A percentile compares a stretch with the other conserved stretches of the same genome.
Evolutionary conservation across 2,888 invertebrate species (phyloP).

Genomic region (Nemotelus nigrinus): DNA sequence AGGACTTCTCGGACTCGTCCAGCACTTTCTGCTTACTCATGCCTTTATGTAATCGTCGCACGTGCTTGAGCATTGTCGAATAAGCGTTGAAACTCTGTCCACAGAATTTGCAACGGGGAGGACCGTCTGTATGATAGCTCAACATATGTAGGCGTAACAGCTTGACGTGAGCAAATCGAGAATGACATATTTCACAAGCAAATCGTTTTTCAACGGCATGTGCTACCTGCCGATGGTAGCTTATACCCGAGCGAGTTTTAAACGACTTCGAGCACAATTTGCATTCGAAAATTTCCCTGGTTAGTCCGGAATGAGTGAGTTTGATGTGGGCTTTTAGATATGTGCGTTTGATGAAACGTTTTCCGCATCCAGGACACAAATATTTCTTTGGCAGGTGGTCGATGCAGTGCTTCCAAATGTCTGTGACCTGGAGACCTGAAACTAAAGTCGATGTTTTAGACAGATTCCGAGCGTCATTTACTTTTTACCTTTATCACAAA

Average conservation of each 20-base stretch:
- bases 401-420: conserved; percentile 25
- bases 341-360: conserved; percentile 17
- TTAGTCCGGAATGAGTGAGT: conserved; percentile 14
- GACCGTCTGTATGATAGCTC: conserved; percentile 50
- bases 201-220: conserved; percentile 45
- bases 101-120: conserved; percentile 49
- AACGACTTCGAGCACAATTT: conserved; percentile 28
- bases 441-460: neutral
- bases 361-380: conserved; percentile 15
- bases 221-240: conserved; percentile 31
- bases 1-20: neutral
- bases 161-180: conserved; percentile 51
- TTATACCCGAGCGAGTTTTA: conserved; percentile 35
- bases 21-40: neutral
- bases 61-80: conserved; percentile 26
- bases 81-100: conserved; percentile 48
- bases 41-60: neutral
- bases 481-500: conserved; percentile 18
- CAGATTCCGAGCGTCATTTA: neutral
- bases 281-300: conserved; percentile 13
- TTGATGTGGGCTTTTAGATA: conserved; percentile 31
- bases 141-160: conserved; percentile 50
- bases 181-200: conserved; percentile 44
- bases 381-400: conserved; percentile 13
- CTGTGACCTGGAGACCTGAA: conserved; percentile 5